A percentile compares a stretch with the other conserved stretches of the same genome.
Evolutionary conservation across 2,797 vertebrate genomes (phyloP).

Genomic region (Morelia viridis): DNA sequence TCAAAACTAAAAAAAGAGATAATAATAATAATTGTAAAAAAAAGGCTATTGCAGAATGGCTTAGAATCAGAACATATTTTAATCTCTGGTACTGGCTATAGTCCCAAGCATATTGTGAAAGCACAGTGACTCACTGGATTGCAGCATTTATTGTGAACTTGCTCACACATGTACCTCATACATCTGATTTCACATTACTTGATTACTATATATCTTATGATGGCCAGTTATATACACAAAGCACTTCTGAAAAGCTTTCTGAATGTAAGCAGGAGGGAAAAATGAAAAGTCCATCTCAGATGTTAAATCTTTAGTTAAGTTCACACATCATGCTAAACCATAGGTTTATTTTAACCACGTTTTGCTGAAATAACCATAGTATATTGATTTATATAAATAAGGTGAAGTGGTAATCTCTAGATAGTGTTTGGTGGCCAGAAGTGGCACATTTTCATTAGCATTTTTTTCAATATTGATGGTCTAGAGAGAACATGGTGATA

Average conservation of each 20-base stretch:
- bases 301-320: not conserved
- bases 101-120: not conserved
- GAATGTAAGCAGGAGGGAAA: not conserved
- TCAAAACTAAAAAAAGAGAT: conserved; percentile 22
- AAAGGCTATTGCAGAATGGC: conserved; percentile 5
- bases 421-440: no score
- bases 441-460: no score
- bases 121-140: not conserved
- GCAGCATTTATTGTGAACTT: not conserved
- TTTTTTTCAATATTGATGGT: no score
- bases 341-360: no score
- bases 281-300: not conserved
- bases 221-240: not conserved
- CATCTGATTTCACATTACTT: not conserved
- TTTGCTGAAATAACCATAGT: no score
- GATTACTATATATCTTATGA: not conserved
- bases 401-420: no score
- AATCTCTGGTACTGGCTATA: not conserved
- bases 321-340: no score
- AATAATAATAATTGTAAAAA: conserved; percentile 6
- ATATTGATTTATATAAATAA: no score
- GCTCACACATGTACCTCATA: not conserved
- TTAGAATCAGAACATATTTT: not conserved
- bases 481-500: no score
- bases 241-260: not conserved